phyloP scores from a whole-genome alignment of 1,140 invertebrate genomes.

The Caenorhabditis inopinata region DNA sequence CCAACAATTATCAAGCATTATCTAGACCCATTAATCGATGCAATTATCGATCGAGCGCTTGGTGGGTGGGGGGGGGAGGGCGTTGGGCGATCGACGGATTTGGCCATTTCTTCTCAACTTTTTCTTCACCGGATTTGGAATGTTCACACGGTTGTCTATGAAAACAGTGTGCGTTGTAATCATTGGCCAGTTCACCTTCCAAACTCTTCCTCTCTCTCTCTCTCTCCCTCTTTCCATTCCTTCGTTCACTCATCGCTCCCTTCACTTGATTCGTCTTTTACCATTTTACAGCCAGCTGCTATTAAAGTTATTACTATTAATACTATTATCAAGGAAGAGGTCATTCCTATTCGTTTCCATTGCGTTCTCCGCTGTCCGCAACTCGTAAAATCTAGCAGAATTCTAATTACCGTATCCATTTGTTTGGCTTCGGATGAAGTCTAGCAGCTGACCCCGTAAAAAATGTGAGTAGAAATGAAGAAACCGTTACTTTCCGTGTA shows the following conservation, averaged over 20 bases:
- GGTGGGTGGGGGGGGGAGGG: no score
- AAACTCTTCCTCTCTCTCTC: no score
- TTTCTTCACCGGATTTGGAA: not conserved
- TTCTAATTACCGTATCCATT: constrained; percentile 10
- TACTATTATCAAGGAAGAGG: constrained; percentile 21
- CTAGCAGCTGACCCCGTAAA: constrained; percentile 3
- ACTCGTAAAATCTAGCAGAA: not conserved
- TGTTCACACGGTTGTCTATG: constrained; percentile 19
- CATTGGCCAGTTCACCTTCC: constrained; percentile 17
- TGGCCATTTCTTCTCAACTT: not conserved
- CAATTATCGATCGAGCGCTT: constrained; percentile 41
- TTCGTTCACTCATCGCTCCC: no score
- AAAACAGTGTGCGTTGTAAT: constrained; percentile 26
- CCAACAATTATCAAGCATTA: constrained; percentile 29
- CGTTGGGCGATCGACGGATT: constrained; percentile 20
- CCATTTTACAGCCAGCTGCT: not conserved
- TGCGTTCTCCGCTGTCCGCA: not conserved
- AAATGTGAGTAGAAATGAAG: not conserved
- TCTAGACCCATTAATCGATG: constrained; percentile 26
- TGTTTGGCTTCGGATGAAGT: not conserved
- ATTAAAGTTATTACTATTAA: not conserved
- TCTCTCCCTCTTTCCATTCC: no score
- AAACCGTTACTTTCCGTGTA: not conserved
- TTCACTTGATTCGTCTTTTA: not conserved
- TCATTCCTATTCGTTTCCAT: not conserved